phyloP scores from a whole-genome alignment of 2,888 invertebrate species.

The Hoplodrina blanda region DNA sequence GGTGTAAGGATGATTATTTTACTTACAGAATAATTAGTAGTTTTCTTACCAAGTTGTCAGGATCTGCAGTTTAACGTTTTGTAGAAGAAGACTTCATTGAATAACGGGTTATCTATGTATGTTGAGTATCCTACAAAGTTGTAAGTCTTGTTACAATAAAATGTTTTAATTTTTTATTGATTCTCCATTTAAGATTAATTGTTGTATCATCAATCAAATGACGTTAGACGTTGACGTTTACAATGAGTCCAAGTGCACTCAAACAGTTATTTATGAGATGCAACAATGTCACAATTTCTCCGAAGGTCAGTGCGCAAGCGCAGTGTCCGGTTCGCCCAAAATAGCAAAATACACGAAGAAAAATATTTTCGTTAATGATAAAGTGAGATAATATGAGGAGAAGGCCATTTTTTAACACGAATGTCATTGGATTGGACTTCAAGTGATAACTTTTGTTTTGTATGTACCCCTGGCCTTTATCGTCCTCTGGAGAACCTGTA shows the following conservation, averaged over 20 bases:
- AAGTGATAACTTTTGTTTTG: constrained; percentile 21
- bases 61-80: too few species aligned
- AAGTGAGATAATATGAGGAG: constrained; percentile 36
- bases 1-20: not conserved
- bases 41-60: too few species aligned
- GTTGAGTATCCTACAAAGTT: not conserved
- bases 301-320: constrained; percentile 31
- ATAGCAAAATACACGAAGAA: constrained; percentile 4
- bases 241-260: constrained; percentile 3
- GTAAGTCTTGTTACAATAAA: not conserved
- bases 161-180: not conserved
- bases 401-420: constrained; percentile 7
- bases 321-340: not conserved
- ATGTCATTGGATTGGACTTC: not conserved
- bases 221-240: not conserved
- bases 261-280: constrained; percentile 4
- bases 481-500: not conserved
- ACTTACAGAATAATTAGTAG: not conserved
- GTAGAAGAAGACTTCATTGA: not conserved
- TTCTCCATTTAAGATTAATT: too few species aligned
- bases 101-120: not conserved
- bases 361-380: constrained; percentile 50
- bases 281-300: constrained; percentile 46
- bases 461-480: constrained; percentile 10
- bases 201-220: too few species aligned